A percentile compares a stretch with the other conserved stretches of the same genome.
Evolutionary conservation across 2,797 vertebrate species (phyloP).

Genomic region (Typhlichthys subterraneus): DNA sequence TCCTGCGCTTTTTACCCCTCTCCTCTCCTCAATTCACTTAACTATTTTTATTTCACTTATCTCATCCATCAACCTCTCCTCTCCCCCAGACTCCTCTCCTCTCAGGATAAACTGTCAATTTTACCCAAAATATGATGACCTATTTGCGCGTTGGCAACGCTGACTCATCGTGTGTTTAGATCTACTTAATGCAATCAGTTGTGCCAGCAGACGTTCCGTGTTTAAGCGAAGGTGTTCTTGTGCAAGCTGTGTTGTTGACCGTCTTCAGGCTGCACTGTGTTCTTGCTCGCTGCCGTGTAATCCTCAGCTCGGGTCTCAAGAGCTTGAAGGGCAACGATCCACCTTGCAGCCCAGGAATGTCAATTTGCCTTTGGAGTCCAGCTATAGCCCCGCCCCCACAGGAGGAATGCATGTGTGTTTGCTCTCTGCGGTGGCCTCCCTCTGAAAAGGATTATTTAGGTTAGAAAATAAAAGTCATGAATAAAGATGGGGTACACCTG

Average conservation of each 20-base stretch:
- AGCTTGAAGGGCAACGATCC: slow-evolving; percentile 56
- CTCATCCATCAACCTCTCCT: neutral
- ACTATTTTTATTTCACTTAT: neutral
- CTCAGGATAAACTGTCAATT: neutral
- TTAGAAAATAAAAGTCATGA: slow-evolving; percentile 55
- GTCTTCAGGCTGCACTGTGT: slow-evolving; percentile 6
- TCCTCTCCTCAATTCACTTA: neutral
- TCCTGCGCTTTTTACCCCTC: neutral
- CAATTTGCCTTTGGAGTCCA: slow-evolving; percentile 79
- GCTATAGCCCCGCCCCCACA: slow-evolving; percentile 35
- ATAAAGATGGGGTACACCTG: slow-evolving; percentile 75
- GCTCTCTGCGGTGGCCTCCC: slow-evolving; percentile 52
- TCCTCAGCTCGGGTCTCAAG: slow-evolving; percentile 19
- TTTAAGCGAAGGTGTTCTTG: too few relatives aligned
- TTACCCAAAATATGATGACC: neutral
- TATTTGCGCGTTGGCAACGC: too few relatives aligned
- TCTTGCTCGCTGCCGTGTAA: slow-evolving; percentile 19
- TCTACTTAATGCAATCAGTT: too few relatives aligned
- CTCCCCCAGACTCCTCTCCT: neutral
- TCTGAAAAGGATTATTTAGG: slow-evolving; percentile 61
- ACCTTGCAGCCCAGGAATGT: slow-evolving; percentile 69
- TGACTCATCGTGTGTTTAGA: neutral
- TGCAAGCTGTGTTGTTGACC: neutral
- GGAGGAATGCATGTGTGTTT: slow-evolving; percentile 63
- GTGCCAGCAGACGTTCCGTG: too few relatives aligned